Percentiles rank a stretch among this genome's conserved stretches.
phyloP scores from a whole-genome alignment of 2,113 vertebrate species.

The Zosterops borbonicus region DNA sequence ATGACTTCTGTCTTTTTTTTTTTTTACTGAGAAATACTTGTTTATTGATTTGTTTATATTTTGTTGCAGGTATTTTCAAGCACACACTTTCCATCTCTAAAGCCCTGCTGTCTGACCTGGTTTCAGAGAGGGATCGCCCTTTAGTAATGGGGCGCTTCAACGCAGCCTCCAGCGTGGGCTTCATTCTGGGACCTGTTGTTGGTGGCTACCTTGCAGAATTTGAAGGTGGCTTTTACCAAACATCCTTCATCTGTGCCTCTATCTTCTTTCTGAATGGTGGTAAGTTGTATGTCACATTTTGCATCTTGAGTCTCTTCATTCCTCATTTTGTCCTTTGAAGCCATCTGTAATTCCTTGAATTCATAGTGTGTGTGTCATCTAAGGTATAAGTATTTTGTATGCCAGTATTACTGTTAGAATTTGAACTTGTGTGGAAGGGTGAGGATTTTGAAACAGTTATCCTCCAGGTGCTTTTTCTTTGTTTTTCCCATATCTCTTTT shows the following conservation, averaged over 20 bases:
- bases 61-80: conserved; percentile 89
- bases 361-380: not conserved
- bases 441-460: not conserved
- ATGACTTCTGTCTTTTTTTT: not conserved
- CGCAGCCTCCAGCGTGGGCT: conserved; percentile 88
- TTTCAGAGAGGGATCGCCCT: conserved; percentile 86
- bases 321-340: not conserved
- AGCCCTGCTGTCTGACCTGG: conserved; percentile 92
- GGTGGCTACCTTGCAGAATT: conserved; percentile 90
- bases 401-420: not conserved
- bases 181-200: conserved; percentile 92
- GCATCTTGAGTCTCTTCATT: not conserved
- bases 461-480: not conserved
- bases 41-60: not conserved
- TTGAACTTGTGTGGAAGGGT: not conserved
- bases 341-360: not conserved
- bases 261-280: conserved; percentile 93
- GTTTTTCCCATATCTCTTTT: not conserved
- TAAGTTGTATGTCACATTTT: conserved; percentile 54
- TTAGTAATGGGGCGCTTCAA: conserved; percentile 92
- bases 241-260: conserved; percentile 83
- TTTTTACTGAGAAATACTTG: not conserved
- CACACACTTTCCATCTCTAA: conserved; percentile 94
- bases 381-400: not conserved
- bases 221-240: conserved; percentile 88